A percentile compares a stretch with the other conserved stretches of the same genome.
Evolutionary conservation across 2,888 invertebrate species (phyloP).

Genomic region (Auanema sp.): DNA sequence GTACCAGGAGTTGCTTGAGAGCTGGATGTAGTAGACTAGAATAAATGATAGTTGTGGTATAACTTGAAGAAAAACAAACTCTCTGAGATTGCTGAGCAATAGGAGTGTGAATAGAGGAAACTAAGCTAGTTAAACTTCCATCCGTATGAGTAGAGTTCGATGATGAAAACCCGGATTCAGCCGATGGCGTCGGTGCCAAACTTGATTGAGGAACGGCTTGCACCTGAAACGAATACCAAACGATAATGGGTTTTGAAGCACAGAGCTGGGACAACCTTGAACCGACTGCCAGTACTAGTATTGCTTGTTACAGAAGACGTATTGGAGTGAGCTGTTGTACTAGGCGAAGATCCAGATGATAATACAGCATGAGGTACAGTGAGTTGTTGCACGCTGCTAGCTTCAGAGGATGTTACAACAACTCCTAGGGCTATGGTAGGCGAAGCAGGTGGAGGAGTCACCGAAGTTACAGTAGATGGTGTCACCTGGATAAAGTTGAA

Average conservation of each 20-base stretch:
- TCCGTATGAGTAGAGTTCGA: constrained; percentile 34
- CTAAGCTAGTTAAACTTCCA: constrained; percentile 18
- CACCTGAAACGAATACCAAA: constrained; percentile 21
- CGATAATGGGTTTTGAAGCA: background rate
- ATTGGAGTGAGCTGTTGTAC: constrained; percentile 43
- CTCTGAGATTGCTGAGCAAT: background rate
- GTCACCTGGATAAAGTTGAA: constrained; percentile 11
- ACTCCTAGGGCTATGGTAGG: constrained; percentile 17
- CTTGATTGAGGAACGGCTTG: constrained; percentile 27
- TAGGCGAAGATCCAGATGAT: constrained; percentile 39
- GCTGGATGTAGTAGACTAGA: constrained; percentile 3
- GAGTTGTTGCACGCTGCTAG: constrained; percentile 21
- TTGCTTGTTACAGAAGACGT: constrained; percentile 36
- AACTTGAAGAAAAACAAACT: background rate
- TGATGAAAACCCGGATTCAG: constrained; percentile 38
- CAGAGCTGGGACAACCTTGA: constrained; percentile 22
- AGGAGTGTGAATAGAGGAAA: constrained; percentile 14
- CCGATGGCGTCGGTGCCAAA: constrained; percentile 14
- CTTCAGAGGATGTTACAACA: constrained; percentile 11
- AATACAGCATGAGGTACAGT: constrained; percentile 28
- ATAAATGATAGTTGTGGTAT: constrained; percentile 1
- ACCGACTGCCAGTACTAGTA: constrained; percentile 30
- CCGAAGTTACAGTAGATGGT: constrained; percentile 9
- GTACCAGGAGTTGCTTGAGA: background rate
- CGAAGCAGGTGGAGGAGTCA: constrained; percentile 15